phyloP scores from a whole-genome alignment of 30 jellyfish, hydroid and myxozoan genomes.

The Morbakka virulenta region DNA sequence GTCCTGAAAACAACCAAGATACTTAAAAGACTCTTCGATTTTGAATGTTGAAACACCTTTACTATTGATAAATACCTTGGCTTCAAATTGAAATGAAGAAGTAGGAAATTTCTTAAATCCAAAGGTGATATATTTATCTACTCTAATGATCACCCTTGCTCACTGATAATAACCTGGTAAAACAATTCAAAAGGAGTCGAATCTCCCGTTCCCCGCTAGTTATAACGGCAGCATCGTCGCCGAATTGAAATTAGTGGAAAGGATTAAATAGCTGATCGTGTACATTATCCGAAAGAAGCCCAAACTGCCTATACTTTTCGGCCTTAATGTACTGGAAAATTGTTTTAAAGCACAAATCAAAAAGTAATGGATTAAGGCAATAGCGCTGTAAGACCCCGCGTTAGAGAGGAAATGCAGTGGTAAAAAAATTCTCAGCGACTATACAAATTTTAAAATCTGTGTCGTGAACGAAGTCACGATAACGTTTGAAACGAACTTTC shows the following conservation, averaged over 20 bases:
- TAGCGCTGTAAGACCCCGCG: no score
- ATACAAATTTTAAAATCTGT: slow-evolving; percentile 3
- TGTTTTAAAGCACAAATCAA: slow-evolving; percentile 9
- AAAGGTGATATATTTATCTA: no score
- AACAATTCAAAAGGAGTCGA: slow-evolving; percentile 15
- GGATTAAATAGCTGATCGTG: no score
- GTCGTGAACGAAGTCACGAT: no score
- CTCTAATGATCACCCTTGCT: no score
- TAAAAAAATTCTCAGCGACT: background rate
- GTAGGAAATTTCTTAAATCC: slow-evolving; percentile 12
- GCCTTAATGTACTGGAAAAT: slow-evolving; percentile 2
- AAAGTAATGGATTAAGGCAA: no score
- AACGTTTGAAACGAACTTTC: no score
- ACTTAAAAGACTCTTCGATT: no score
- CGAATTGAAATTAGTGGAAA: slow-evolving; percentile 22
- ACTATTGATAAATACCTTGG: background rate
- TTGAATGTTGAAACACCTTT: no score
- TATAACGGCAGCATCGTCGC: slow-evolving; percentile 12
- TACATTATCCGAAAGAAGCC: background rate
- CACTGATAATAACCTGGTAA: background rate
- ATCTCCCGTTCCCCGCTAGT: background rate
- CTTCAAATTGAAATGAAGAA: slow-evolving; percentile 4
- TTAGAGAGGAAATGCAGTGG: slow-evolving; percentile 9
- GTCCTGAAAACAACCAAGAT: no score
- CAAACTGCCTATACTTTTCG: background rate